phyloP scores from a whole-genome alignment of 30 jellyfish, hydroid and myxozoan genomes.

The Aurelia sp. region DNA sequence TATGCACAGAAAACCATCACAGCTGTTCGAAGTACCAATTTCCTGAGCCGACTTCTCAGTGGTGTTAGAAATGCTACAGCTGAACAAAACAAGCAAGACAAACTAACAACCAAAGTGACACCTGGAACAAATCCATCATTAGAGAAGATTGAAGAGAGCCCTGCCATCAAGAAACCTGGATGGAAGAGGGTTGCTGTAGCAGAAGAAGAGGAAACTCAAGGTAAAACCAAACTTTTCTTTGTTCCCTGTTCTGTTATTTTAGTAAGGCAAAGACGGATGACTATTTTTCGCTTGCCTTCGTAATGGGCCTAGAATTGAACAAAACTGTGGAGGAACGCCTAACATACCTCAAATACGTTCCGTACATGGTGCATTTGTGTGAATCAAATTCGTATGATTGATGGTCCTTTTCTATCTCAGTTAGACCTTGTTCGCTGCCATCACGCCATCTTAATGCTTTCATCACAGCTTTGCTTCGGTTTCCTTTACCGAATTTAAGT shows the following conservation, averaged over 20 bases:
- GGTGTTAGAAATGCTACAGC: constrained; percentile 68
- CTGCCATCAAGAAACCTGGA: constrained; percentile 81
- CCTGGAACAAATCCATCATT: constrained; percentile 28
- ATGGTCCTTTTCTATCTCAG: too few relatives aligned
- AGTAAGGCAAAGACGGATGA: too few relatives aligned
- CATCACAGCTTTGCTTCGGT: too few relatives aligned
- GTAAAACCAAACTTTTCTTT: neutral
- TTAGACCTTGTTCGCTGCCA: too few relatives aligned
- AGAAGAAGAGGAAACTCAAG: constrained; percentile 91
- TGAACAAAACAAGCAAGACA: constrained; percentile 65
- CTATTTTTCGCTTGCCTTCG: too few relatives aligned
- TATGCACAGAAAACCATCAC: constrained; percentile 89
- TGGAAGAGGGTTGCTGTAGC: constrained; percentile 91
- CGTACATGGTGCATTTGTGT: too few relatives aligned
- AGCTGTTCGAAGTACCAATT: constrained; percentile 97
- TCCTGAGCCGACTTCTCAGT: constrained; percentile 96
- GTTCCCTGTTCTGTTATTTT: neutral
- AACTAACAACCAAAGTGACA: constrained; percentile 73
- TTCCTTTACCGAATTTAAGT: too few relatives aligned
- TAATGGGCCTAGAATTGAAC: too few relatives aligned
- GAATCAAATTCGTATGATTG: too few relatives aligned
- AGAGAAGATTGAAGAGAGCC: constrained; percentile 62
- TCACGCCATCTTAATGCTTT: too few relatives aligned
- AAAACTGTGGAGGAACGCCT: too few relatives aligned
- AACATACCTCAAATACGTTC: too few relatives aligned